Conservation (phyloP, 2,113 vertebrate species). For the Stigmatopora argus region DNA sequence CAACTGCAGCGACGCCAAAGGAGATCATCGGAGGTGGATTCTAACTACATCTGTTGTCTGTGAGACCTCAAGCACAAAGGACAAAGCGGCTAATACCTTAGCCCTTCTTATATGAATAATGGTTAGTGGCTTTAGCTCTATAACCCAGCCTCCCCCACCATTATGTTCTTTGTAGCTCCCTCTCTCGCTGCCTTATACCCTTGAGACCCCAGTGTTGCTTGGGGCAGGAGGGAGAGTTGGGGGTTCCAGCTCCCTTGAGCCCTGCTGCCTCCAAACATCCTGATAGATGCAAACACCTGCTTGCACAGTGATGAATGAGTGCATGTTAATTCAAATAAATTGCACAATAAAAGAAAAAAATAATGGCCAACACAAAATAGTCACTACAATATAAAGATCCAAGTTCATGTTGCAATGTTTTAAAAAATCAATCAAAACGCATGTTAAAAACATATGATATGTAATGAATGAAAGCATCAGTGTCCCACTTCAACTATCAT, state of each 20-base stretch:
- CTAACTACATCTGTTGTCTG: conserved; percentile 20
- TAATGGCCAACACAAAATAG: no score
- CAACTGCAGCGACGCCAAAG: background rate
- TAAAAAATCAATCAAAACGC: background rate
- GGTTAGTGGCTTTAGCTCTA: conserved; percentile 25
- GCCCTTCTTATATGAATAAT: conserved; percentile 41
- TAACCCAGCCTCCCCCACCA: conserved; percentile 11
- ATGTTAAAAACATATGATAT: background rate
- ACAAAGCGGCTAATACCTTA: conserved; percentile 49
- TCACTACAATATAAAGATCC: no score
- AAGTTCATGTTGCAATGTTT: background rate
- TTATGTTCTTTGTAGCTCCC: background rate
- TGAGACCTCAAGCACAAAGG: conserved; percentile 22
- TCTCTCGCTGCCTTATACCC: conserved; percentile 19
- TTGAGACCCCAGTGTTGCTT: conserved; percentile 18
- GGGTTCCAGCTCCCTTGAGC: conserved; percentile 13
- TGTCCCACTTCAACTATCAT: conserved; percentile 18
- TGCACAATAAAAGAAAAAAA: background rate
- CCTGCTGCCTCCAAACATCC: conserved; percentile 32
- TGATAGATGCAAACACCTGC: conserved; percentile 16
- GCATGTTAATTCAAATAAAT: background rate
- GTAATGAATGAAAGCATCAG: conserved; percentile 5
- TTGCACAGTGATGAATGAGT: conserved; percentile 6
- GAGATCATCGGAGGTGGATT: conserved; percentile 22
- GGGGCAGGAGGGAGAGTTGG: background rate